Percentiles rank a stretch among this genome's conserved stretches.
These are phyloP conservation scores for Aepyceros melampus DNA, from an alignment of 2,113 vertebrate species.

Conservation along the genomic window DNA sequence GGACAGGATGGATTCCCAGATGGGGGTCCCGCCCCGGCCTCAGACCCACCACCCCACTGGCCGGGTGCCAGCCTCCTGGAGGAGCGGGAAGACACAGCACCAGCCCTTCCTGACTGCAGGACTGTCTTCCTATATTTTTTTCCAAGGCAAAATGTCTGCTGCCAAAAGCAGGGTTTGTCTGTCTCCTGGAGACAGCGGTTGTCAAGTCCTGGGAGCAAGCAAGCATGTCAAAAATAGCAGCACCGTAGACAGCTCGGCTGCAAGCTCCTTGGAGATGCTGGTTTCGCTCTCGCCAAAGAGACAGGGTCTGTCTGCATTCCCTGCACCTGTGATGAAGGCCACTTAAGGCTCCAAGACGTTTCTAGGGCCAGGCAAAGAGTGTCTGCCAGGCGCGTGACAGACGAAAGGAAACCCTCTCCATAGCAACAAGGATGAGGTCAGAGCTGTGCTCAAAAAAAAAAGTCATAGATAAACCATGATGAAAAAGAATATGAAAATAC, in stretches of 20 bases:
- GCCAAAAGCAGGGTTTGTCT: slow-evolving; percentile 51
- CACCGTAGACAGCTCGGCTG: slow-evolving; percentile 57
- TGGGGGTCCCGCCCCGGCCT: accelerated
- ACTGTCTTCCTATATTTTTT: neutral
- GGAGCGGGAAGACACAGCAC: neutral
- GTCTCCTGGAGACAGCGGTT: slow-evolving; percentile 80
- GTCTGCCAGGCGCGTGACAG: neutral
- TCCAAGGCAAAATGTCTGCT: neutral
- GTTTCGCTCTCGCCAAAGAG: slow-evolving; percentile 60
- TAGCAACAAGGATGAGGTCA: neutral
- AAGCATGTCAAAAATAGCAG: slow-evolving; percentile 75
- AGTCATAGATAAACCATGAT: neutral
- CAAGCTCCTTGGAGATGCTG: slow-evolving; percentile 69
- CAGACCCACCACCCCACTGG: accelerated
- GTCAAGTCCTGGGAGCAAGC: slow-evolving; percentile 77
- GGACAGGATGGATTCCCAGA: neutral
- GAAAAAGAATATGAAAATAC: neutral
- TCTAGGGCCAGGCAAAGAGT: neutral
- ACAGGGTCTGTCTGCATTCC: neutral
- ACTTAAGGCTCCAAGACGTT: neutral
- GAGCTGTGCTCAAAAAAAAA: neutral
- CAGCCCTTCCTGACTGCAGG: neutral
- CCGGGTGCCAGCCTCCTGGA: neutral
- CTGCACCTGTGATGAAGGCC: neutral
- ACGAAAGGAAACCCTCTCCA: neutral